phyloP scores from a whole-genome alignment of 2,888 invertebrate species.

The Ophion ventricosus region DNA sequence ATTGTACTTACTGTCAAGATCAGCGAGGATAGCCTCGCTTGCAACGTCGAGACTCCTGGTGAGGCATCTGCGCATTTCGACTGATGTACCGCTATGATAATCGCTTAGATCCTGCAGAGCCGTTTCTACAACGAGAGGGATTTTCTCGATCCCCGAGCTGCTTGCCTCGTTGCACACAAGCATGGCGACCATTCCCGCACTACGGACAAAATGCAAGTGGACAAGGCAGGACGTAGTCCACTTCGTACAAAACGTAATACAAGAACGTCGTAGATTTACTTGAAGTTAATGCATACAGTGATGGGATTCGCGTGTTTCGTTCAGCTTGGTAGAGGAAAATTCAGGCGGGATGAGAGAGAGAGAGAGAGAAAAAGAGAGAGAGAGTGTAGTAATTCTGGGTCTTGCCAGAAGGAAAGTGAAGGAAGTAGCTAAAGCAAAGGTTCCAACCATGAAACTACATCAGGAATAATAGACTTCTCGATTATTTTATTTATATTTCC shows the following conservation, averaged over 20 bases:
- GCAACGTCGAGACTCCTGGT: constrained; percentile 86
- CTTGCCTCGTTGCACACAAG: constrained; percentile 87
- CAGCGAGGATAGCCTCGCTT: constrained; percentile 86
- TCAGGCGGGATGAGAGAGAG: constrained; percentile 5
- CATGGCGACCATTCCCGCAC: constrained; percentile 86
- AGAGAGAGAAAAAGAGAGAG: no score
- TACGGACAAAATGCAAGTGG: constrained; percentile 73
- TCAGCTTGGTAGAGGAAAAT: constrained; percentile 49
- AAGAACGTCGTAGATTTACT: constrained; percentile 21
- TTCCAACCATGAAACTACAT: background rate
- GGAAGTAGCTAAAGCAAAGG: constrained; percentile 30
- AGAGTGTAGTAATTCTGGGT: constrained; percentile 52
- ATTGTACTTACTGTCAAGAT: constrained; percentile 86
- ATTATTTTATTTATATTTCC: constrained; percentile 15
- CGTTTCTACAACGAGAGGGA: constrained; percentile 85
- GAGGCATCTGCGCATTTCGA: constrained; percentile 86
- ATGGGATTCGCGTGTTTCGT: constrained; percentile 16
- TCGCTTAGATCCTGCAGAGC: constrained; percentile 86
- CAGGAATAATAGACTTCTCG: background rate
- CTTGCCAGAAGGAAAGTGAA: constrained; percentile 3
- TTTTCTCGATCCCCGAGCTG: constrained; percentile 85
- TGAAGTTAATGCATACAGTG: constrained; percentile 22
- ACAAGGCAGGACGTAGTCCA: constrained; percentile 25
- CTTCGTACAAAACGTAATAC: constrained; percentile 30
- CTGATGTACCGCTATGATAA: constrained; percentile 87